Percentiles rank a stretch among this genome's conserved stretches.
phyloP scores from a whole-genome alignment of 2,888 invertebrate species.

The Pherbina coryleti region DNA sequence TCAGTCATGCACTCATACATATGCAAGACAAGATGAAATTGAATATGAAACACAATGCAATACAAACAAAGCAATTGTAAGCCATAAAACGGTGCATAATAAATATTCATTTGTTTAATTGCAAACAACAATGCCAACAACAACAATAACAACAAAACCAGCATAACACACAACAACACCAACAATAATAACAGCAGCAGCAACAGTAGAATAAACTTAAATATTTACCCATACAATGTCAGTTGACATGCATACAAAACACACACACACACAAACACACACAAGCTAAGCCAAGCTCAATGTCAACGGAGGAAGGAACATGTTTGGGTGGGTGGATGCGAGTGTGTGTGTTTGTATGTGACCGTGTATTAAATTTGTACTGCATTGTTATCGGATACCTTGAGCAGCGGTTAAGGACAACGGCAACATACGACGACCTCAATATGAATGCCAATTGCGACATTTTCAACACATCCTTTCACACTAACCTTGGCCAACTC shows the following conservation, averaged over 20 bases:
- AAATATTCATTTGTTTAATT: conserved; percentile 20
- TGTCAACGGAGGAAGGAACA: no score
- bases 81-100: conserved; percentile 10
- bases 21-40: not conserved
- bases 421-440: no score
- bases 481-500: no score
- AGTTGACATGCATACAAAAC: not conserved
- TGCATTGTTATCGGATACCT: no score
- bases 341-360: no score
- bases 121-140: not conserved
- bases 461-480: no score
- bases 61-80: conserved; percentile 10
- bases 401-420: no score
- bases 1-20: not conserved
- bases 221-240: not conserved
- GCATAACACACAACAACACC: not conserved
- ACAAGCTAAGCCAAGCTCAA: no score
- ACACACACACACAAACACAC: not conserved
- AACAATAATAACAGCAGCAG: not conserved
- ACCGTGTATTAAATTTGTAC: no score
- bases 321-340: no score
- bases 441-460: no score
- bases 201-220: not conserved
- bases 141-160: not conserved
- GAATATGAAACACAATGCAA: not conserved